Conservation (phyloP, 2,797 vertebrate genomes). For the Thaleichthys pacificus region DNA sequence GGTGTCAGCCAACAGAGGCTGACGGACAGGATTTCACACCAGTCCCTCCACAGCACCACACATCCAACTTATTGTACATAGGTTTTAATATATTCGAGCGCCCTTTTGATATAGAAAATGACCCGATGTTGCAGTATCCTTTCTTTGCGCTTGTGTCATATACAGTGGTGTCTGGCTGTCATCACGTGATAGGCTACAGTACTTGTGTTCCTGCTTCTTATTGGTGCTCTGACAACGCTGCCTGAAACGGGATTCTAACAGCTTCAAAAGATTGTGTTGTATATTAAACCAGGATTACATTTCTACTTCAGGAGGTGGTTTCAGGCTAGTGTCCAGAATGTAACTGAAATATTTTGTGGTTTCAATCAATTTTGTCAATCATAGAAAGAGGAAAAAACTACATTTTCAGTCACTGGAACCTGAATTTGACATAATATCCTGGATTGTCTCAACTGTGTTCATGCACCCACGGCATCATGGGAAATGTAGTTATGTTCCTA, state of each 20-base stretch:
- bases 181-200: slow-evolving; percentile 5
- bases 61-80: slow-evolving; percentile 84
- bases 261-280: slow-evolving; percentile 1
- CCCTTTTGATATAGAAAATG: slow-evolving; percentile 87
- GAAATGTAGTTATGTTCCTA: not conserved
- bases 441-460: not conserved
- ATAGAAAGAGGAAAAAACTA: not conserved
- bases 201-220: slow-evolving; percentile 24
- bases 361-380: not conserved
- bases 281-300: slow-evolving; percentile 2
- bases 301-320: not conserved
- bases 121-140: slow-evolving; percentile 85
- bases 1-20: slow-evolving; percentile 24
- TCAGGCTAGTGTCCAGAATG: not conserved
- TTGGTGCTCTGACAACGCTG: slow-evolving; percentile 17
- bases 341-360: not conserved
- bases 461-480: not conserved
- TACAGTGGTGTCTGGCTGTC: not conserved
- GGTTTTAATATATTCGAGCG: slow-evolving; percentile 88
- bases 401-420: not conserved
- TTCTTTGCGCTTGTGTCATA: slow-evolving; percentile 1
- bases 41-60: slow-evolving; percentile 63
- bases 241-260: slow-evolving; percentile 7
- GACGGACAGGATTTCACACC: slow-evolving; percentile 23
- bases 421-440: not conserved